Conservation (phyloP, 2,888 invertebrate genomes). For the Elaeidobius kamerunicus region DNA sequence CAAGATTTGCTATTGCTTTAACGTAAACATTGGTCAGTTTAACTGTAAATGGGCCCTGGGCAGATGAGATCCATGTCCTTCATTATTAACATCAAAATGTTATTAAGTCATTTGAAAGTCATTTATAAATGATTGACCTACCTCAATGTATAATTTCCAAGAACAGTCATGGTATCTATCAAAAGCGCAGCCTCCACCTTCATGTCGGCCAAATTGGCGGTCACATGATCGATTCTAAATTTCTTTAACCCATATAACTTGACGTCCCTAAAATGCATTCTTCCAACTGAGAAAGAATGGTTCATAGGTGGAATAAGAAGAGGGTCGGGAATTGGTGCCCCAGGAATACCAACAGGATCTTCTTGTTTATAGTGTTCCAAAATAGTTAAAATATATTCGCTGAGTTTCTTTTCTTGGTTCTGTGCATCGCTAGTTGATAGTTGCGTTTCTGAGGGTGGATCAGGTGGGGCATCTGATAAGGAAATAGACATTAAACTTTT, state of each 20-base stretch:
- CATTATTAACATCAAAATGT: no score
- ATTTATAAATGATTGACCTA: no score
- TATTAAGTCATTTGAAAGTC: no score
- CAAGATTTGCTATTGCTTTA: slow-evolving; percentile 55
- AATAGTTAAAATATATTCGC: slow-evolving; percentile 66
- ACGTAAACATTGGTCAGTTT: slow-evolving; percentile 68
- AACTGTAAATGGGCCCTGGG: slow-evolving; percentile 75
- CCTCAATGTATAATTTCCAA: slow-evolving; percentile 30
- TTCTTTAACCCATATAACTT: slow-evolving; percentile 74
- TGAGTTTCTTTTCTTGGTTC: slow-evolving; percentile 61
- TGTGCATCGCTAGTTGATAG: no score
- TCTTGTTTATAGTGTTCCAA: slow-evolving; percentile 77
- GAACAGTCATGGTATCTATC: slow-evolving; percentile 66
- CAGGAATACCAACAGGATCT: slow-evolving; percentile 79
- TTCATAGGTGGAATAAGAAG: slow-evolving; percentile 73
- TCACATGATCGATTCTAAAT: slow-evolving; percentile 69
- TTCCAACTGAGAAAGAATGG: slow-evolving; percentile 66
- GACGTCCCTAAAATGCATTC: slow-evolving; percentile 68
- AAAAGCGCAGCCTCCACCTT: slow-evolving; percentile 70
- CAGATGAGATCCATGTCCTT: slow-evolving; percentile 63
- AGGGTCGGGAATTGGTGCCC: slow-evolving; percentile 76
- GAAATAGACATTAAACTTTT: background rate
- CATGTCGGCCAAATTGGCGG: slow-evolving; percentile 71
- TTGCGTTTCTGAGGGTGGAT: no score
- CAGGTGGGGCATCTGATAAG: slow-evolving; percentile 6